phyloP scores from a whole-genome alignment of 2,113 vertebrate genomes.

The Aspiorhynchus laticeps region DNA sequence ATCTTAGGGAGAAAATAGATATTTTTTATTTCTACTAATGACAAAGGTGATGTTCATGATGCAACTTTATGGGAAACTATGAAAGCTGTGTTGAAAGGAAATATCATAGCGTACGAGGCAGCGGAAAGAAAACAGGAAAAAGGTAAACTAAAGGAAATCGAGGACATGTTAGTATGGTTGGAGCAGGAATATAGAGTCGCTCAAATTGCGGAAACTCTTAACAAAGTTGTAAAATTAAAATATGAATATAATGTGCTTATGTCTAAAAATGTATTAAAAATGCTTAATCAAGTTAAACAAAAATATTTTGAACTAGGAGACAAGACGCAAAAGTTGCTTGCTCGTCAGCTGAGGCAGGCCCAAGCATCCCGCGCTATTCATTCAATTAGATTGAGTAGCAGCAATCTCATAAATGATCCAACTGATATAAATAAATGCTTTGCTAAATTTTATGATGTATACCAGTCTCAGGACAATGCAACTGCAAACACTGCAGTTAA shows the following conservation, averaged over 20 bases:
- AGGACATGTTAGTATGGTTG: neutral
- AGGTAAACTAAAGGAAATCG: neutral
- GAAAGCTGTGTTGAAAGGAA: neutral
- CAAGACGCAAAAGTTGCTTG: neutral
- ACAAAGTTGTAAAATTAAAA: neutral
- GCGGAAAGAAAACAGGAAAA: neutral
- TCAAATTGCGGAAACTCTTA: neutral
- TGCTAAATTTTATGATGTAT: neutral
- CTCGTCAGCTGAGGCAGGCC: neutral
- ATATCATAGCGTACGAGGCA: neutral
- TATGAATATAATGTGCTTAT: neutral
- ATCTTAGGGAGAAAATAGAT: too few species aligned
- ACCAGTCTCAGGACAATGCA: neutral
- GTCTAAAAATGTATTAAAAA: neutral
- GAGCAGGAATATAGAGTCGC: neutral
- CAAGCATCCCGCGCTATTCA: neutral
- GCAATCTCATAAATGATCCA: neutral
- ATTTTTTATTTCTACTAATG: conserved; percentile 6
- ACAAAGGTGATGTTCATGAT: neutral
- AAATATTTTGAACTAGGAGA: neutral
- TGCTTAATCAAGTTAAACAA: neutral
- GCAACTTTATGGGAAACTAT: conserved; percentile 1
- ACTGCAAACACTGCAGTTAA: neutral
- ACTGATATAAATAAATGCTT: neutral
- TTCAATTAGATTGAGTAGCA: neutral